phyloP scores from a whole-genome alignment of 2,888 invertebrate species.

The Zele albiditarsus region DNA sequence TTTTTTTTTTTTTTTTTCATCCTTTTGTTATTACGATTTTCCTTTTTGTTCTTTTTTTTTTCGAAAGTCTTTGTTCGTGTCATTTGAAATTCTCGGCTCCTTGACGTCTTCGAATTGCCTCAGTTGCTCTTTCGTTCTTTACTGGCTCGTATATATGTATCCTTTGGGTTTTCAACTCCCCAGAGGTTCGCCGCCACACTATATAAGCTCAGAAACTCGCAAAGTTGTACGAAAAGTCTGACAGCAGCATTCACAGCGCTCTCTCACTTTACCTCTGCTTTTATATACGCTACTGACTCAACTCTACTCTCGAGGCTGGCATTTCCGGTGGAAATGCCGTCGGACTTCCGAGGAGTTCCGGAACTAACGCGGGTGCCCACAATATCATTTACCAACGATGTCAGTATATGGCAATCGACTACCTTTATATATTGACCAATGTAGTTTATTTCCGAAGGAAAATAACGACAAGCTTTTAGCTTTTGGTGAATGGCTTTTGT shows the following conservation, averaged over 20 bases:
- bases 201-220: conserved; percentile 31
- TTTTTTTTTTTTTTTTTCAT: not conserved
- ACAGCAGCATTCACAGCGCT: conserved; percentile 27
- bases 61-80: conserved; percentile 10
- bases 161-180: conserved; percentile 27
- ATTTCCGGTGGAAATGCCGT: conserved; percentile 35
- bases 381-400: conserved; percentile 14
- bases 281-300: conserved; percentile 3
- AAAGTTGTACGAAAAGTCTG: conserved; percentile 35
- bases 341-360: conserved; percentile 35
- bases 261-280: conserved; percentile 9
- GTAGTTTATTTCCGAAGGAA: not conserved
- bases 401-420: not conserved
- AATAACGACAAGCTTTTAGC: not conserved
- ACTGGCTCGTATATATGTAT: conserved; percentile 14
- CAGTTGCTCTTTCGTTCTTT: conserved; percentile 22
- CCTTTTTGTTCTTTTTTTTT: not conserved
- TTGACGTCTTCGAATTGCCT: conserved; percentile 19
- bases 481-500: not conserved
- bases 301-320: conserved; percentile 24
- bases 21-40: not conserved
- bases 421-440: not conserved
- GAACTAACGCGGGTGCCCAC: conserved; percentile 6
- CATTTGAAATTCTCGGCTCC: conserved; percentile 2
- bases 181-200: conserved; percentile 7